These are phyloP conservation scores for Drosophila cognata DNA, from an alignment of 2,888 invertebrate species.

Conservation along the genomic window DNA sequence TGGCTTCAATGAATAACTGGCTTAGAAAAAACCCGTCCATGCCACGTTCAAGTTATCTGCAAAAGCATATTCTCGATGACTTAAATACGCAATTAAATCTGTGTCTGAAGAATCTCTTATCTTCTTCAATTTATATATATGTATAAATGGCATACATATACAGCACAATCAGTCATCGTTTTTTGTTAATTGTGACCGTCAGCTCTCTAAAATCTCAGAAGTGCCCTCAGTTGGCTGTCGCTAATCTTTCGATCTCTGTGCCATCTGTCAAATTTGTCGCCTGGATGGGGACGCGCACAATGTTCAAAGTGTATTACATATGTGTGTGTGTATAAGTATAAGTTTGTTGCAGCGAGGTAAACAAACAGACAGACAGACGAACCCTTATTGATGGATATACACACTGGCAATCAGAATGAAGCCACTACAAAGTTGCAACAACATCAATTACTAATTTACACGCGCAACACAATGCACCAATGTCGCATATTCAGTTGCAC, in stretches of 20 bases:
- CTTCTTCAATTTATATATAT: background rate
- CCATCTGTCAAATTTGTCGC: conserved; percentile 28
- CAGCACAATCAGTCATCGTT: background rate
- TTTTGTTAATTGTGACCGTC: background rate
- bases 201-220: background rate
- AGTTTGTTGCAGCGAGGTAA: background rate
- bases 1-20: background rate
- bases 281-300: conserved; percentile 27
- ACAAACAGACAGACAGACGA: conserved; percentile 6
- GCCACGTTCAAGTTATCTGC: background rate
- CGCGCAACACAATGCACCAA: conserved; percentile 43
- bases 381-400: background rate
- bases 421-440: conserved; percentile 42
- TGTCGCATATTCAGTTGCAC: conserved; percentile 7
- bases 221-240: background rate
- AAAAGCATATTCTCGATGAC: background rate
- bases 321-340: background rate
- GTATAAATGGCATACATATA: background rate
- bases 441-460: conserved; percentile 73
- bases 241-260: conserved; percentile 8
- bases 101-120: background rate
- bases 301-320: background rate
- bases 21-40: background rate
- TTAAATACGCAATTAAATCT: conserved; percentile 23
- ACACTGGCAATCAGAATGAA: conserved; percentile 41